phyloP scores from a whole-genome alignment of 2,888 invertebrate species.

The Agrochola lychnidis region DNA sequence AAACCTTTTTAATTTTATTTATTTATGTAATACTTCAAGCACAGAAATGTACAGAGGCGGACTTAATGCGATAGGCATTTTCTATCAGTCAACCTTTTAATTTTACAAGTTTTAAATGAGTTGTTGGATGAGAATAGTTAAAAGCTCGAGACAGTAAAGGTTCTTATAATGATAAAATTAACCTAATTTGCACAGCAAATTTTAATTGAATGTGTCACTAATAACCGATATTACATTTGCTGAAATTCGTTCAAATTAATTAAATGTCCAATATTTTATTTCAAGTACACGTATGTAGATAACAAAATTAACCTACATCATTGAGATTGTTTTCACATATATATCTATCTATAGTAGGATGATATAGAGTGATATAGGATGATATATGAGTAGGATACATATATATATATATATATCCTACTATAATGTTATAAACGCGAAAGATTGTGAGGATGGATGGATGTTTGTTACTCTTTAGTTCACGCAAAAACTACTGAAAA shows the following conservation, averaged over 20 bases:
- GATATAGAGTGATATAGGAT: too few relatives aligned
- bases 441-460: too few relatives aligned
- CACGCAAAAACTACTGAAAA: too few relatives aligned
- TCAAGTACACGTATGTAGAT: constrained; percentile 43
- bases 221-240: constrained; percentile 1
- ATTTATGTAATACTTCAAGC: too few relatives aligned
- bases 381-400: too few relatives aligned
- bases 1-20: background rate
- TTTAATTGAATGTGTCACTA: constrained; percentile 7
- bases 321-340: constrained; percentile 14
- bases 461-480: too few relatives aligned
- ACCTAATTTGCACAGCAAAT: background rate
- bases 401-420: too few relatives aligned
- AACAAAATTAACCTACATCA: constrained; percentile 39
- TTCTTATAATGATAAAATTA: background rate
- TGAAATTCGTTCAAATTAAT: constrained; percentile 22
- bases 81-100: too few relatives aligned
- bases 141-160: background rate
- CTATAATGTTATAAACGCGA: too few relatives aligned
- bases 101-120: background rate
- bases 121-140: background rate
- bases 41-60: too few relatives aligned
- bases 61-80: too few relatives aligned
- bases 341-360: too few relatives aligned
- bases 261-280: constrained; percentile 10